Evolutionary conservation across 2,113 vertebrate species (phyloP).

Genomic region (Mirounga angustirostris): DNA sequence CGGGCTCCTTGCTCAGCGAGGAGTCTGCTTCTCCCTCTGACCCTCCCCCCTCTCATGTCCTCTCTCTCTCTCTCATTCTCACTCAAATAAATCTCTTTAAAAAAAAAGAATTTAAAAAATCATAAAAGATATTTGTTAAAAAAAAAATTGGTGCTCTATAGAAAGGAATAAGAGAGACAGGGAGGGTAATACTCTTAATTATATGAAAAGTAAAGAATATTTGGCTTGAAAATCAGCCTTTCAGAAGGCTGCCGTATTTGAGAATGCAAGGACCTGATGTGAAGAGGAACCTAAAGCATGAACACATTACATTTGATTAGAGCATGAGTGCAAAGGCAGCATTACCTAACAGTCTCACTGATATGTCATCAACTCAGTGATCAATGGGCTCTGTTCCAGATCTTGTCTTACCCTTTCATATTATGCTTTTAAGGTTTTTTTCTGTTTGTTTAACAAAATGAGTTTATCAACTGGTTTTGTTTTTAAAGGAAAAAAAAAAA

Average conservation of each 20-base stretch:
- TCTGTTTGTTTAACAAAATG: not conserved
- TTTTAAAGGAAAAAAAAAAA: not conserved
- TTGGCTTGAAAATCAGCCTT: conserved; percentile 20
- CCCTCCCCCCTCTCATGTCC: too few relatives aligned
- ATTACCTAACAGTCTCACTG: not conserved
- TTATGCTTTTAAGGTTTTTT: not conserved
- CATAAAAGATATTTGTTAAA: too few relatives aligned
- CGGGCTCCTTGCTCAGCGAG: too few relatives aligned
- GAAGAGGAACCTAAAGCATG: not conserved
- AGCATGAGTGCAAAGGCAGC: not conserved
- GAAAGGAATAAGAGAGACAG: not conserved
- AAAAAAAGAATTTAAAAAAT: too few relatives aligned
- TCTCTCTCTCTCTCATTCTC: too few relatives aligned
- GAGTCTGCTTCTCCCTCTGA: too few relatives aligned
- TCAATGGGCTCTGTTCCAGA: not conserved
- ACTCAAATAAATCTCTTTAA: too few relatives aligned
- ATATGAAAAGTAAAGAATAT: not conserved
- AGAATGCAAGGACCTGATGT: not conserved
- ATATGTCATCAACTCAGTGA: not conserved
- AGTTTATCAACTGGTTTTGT: not conserved
- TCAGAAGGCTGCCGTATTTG: not conserved
- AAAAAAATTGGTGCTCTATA: not conserved
- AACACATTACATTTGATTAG: not conserved
- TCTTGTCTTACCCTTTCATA: not conserved
- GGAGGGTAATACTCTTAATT: not conserved